A percentile compares a stretch with the other conserved stretches of the same genome.
Conservation (phyloP, 2,888 invertebrate genomes). For the Latheticus oryzae region DNA sequence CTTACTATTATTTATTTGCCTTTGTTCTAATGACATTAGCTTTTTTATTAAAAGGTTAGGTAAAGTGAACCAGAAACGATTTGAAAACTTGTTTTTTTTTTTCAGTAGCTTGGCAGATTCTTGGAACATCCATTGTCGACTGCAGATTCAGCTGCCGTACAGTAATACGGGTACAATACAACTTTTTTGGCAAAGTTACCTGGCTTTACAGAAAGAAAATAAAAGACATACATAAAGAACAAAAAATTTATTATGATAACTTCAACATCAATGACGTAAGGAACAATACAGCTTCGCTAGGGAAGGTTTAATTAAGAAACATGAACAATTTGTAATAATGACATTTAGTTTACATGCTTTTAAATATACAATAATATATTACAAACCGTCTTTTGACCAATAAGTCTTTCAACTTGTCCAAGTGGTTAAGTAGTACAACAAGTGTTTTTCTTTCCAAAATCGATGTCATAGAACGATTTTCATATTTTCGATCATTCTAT, state of each 20-base stretch:
- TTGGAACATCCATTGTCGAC: conserved; percentile 5
- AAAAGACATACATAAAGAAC: conserved; percentile 56
- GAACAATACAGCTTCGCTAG: conserved; percentile 65
- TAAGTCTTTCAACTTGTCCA: conserved; percentile 64
- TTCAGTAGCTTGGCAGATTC: conserved; percentile 5
- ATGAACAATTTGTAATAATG: conserved; percentile 65
- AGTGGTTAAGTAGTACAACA: conserved; percentile 62
- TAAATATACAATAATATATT: conserved; percentile 65
- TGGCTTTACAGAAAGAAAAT: neutral
- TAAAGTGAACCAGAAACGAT: conserved; percentile 20
- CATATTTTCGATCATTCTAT: conserved; percentile 47
- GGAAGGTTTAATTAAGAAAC: conserved; percentile 63
- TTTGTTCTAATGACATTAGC: conserved; percentile 34
- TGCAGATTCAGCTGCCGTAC: conserved; percentile 10
- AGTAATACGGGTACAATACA: neutral
- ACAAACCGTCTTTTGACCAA: conserved; percentile 64
- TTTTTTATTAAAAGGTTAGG: conserved; percentile 31
- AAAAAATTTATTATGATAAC: conserved; percentile 64
- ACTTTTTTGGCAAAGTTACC: conserved; percentile 7
- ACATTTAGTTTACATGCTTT: conserved; percentile 63
- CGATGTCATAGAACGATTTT: conserved; percentile 48
- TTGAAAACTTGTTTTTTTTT: conserved; percentile 5
- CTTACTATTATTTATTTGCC: conserved; percentile 37
- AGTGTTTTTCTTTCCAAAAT: conserved; percentile 52
- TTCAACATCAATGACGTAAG: conserved; percentile 64